phyloP scores from a whole-genome alignment of 2,888 invertebrate species.

The Trissolcus japonicus region DNA sequence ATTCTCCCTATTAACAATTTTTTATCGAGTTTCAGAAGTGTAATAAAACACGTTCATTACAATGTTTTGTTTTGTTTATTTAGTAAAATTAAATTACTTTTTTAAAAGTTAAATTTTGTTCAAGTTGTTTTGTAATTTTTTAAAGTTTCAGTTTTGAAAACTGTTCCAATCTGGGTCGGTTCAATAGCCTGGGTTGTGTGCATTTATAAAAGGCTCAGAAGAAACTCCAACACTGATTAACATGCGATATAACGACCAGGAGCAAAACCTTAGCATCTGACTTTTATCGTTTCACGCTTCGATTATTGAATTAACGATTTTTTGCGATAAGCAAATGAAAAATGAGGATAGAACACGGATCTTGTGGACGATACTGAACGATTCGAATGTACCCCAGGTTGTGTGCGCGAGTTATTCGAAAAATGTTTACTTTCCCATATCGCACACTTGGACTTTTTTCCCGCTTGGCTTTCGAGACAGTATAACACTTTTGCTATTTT shows the following conservation, averaged over 20 bases:
- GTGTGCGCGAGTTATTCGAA: not conserved
- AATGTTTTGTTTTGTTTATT: not conserved
- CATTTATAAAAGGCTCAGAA: slow-evolving; percentile 17
- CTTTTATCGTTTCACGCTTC: slow-evolving; percentile 37
- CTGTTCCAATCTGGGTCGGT: slow-evolving; percentile 24
- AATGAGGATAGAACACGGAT: not conserved
- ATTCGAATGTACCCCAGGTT: slow-evolving; percentile 13
- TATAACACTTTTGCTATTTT: too few relatives aligned
- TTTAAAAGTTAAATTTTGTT: not conserved
- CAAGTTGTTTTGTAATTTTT: not conserved
- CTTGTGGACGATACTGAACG: too few relatives aligned
- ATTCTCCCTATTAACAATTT: too few relatives aligned
- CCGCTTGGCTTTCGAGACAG: too few relatives aligned
- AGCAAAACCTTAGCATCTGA: slow-evolving; percentile 24
- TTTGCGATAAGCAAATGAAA: slow-evolving; percentile 12
- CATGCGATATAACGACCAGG: slow-evolving; percentile 21
- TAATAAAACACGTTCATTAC: too few relatives aligned
- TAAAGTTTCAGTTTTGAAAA: not conserved
- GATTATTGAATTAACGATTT: slow-evolving; percentile 31
- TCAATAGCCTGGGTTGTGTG: slow-evolving; percentile 40
- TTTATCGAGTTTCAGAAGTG: too few relatives aligned
- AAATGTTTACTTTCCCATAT: not conserved
- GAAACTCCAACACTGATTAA: slow-evolving; percentile 30
- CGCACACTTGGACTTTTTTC: too few relatives aligned
- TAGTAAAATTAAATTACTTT: not conserved